These are phyloP conservation scores for Thysanoteuthis rhombus DNA, from an alignment of 2,888 invertebrate genomes.

Conservation along the genomic window DNA sequence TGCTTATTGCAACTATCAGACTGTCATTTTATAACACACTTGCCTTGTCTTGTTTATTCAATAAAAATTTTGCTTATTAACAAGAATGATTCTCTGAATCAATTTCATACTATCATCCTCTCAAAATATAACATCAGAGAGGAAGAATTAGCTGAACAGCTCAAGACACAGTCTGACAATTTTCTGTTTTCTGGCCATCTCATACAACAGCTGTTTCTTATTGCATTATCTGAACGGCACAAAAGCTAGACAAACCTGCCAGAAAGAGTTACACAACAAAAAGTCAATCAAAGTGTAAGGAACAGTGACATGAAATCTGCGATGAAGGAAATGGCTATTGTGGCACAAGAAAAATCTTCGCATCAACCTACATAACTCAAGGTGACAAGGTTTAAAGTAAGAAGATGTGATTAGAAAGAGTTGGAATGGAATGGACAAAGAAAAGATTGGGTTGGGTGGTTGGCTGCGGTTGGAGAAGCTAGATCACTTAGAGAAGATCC, in stretches of 20 bases:
- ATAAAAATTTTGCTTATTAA: too few species aligned
- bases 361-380: background rate
- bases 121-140: too few species aligned
- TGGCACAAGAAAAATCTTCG: background rate
- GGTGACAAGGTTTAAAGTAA: background rate
- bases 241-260: background rate
- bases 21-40: too few species aligned
- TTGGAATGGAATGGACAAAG: background rate
- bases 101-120: too few species aligned
- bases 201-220: background rate
- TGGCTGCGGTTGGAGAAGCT: background rate
- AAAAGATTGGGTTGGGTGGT: background rate
- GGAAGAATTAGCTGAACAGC: too few species aligned
- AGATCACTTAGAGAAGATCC: background rate
- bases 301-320: background rate
- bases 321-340: background rate
- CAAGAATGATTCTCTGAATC: too few species aligned
- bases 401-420: background rate
- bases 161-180: too few species aligned
- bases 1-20: too few species aligned
- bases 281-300: background rate
- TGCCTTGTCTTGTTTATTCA: too few species aligned
- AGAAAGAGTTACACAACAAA: background rate
- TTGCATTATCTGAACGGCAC: background rate
- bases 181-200: background rate